These are phyloP conservation scores for Chelon labrosus DNA, from an alignment of 2,797 vertebrate genomes.

Conservation along the genomic window DNA sequence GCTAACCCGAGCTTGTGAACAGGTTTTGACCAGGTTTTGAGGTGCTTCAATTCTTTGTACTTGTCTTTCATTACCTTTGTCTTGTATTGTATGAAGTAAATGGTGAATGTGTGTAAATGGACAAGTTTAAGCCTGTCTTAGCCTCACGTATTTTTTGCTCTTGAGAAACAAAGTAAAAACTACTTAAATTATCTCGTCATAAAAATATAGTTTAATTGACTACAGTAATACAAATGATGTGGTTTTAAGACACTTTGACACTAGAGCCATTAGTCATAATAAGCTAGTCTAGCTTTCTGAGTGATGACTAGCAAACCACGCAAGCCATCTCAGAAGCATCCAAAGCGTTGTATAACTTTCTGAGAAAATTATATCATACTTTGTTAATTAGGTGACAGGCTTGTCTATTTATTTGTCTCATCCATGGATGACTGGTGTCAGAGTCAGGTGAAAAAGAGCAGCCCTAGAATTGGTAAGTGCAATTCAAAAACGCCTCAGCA, in stretches of 20 bases:
- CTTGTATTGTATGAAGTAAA: constrained; percentile 12
- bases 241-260: constrained; percentile 2
- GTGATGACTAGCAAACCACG: neutral
- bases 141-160: neutral
- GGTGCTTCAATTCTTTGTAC: neutral
- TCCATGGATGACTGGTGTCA: constrained; percentile 20
- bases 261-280: neutral
- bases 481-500: constrained; percentile 45
- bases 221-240: neutral
- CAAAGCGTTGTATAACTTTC: constrained; percentile 4
- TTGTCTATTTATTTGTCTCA: constrained; percentile 25
- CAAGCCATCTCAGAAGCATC: neutral
- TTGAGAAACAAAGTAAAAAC: constrained; percentile 9
- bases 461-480: constrained; percentile 22
- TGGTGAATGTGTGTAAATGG: neutral
- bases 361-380: constrained; percentile 17
- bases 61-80: neutral
- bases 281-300: neutral
- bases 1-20: neutral
- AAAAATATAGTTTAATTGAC: constrained; percentile 3
- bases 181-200: constrained; percentile 5
- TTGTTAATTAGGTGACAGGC: constrained; percentile 20
- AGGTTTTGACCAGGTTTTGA: constrained; percentile 21
- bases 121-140: neutral
- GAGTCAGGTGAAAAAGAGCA: constrained; percentile 21